Evolutionary conservation across 2,113 vertebrate genomes (phyloP).

Genomic region (Fregetta grallaria): DNA sequence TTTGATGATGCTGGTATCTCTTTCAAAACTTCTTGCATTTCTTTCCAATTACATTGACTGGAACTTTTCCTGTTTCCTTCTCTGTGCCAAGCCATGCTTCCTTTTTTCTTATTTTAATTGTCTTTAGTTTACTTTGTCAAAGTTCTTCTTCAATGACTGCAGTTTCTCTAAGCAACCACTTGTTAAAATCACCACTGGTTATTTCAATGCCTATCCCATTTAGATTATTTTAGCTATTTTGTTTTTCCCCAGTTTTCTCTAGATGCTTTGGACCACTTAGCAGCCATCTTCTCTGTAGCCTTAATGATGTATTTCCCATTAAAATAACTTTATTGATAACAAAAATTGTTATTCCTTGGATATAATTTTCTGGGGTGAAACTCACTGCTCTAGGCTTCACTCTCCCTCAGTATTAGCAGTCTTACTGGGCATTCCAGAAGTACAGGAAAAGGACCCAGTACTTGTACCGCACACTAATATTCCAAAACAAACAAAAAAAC

Average conservation of each 20-base stretch:
- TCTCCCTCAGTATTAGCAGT: neutral
- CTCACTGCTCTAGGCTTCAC: neutral
- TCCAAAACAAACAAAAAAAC: neutral
- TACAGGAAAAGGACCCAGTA: neutral
- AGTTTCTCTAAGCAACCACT: neutral
- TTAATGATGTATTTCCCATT: neutral
- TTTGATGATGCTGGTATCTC: neutral
- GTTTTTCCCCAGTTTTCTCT: neutral
- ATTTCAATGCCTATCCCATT: neutral
- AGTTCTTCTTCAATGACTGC: neutral
- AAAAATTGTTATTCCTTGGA: neutral
- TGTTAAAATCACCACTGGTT: neutral
- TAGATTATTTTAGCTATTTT: neutral
- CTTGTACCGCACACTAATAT: neutral
- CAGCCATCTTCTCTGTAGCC: neutral
- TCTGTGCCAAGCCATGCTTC: neutral
- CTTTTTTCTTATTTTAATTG: neutral
- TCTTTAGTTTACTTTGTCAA: neutral
- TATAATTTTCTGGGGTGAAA: neutral
- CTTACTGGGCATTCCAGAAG: neutral
- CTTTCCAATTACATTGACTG: neutral
- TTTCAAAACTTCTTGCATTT: neutral
- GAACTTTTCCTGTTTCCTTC: neutral
- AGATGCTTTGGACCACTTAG: neutral
- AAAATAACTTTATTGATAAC: neutral